phyloP scores from a whole-genome alignment of 2,888 invertebrate species.

The Drosophila setosimentum region DNA sequence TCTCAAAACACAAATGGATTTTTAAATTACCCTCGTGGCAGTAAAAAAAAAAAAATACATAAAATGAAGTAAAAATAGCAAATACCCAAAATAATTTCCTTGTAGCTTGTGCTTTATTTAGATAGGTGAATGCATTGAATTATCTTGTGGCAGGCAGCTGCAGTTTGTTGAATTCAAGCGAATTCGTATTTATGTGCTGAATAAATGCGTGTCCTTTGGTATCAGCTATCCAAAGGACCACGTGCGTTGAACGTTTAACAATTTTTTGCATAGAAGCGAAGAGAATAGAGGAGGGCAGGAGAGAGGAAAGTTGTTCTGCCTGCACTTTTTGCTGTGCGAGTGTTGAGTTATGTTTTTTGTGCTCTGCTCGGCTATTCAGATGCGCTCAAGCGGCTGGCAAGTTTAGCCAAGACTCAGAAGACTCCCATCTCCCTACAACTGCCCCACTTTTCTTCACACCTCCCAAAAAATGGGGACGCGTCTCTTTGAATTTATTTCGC shows the following conservation, averaged over 20 bases:
- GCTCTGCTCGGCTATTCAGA: conserved; percentile 55
- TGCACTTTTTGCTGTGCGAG: conserved; percentile 60
- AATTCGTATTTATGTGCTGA: conserved; percentile 24
- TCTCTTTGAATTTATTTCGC: conserved; percentile 58
- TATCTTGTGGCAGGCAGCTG: conserved; percentile 57
- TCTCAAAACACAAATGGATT: conserved; percentile 81
- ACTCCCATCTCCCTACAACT: background rate
- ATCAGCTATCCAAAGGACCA: conserved; percentile 52
- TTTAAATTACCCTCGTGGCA: conserved; percentile 78
- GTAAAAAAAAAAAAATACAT: conserved; percentile 7
- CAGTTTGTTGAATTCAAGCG: conserved; percentile 59
- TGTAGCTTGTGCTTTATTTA: conserved; percentile 5
- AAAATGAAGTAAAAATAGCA: background rate
- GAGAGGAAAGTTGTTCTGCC: conserved; percentile 1
- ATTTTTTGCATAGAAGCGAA: conserved; percentile 31
- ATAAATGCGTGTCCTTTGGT: conserved; percentile 30
- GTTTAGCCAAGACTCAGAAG: conserved; percentile 17
- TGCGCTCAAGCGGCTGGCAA: conserved; percentile 66
- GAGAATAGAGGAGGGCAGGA: background rate
- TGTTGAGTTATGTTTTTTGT: conserved; percentile 70
- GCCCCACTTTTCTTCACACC: background rate
- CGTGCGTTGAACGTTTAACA: conserved; percentile 56
- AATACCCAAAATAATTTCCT: conserved; percentile 25
- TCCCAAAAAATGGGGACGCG: conserved; percentile 11
- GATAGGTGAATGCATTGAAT: conserved; percentile 57